Percentiles rank a stretch among this genome's conserved stretches.
These are phyloP conservation scores for Berghia stephanieae DNA, from an alignment of 1,140 invertebrate genomes.

Conservation along the genomic window DNA sequence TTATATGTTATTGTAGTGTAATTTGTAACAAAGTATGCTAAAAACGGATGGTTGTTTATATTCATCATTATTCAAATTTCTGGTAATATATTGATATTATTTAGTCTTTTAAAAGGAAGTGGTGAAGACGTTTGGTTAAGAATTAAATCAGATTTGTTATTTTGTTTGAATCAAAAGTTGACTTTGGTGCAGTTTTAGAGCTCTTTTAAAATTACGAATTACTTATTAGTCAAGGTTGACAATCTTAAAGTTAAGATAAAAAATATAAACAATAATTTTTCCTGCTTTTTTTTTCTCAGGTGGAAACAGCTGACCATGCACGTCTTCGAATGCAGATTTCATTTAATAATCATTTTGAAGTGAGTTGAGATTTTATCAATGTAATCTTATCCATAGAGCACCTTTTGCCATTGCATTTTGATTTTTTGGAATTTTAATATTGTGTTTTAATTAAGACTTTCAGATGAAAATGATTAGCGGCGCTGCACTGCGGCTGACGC, in stretches of 20 bases:
- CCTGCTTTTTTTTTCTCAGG: conserved; percentile 41
- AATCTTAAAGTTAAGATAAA: background rate
- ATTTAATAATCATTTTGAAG: conserved; percentile 63
- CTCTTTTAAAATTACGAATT: background rate
- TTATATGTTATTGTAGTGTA: no score
- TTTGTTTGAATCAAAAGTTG: no score
- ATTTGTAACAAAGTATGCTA: no score
- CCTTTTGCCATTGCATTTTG: conserved; percentile 26
- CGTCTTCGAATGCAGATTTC: conserved; percentile 55
- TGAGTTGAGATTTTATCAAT: conserved; percentile 29
- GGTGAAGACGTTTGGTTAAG: no score
- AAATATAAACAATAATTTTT: background rate
- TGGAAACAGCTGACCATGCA: conserved; percentile 66
- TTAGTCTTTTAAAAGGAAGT: no score
- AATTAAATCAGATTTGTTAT: no score
- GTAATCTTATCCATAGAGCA: background rate
- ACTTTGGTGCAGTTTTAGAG: background rate
- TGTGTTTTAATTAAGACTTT: conserved; percentile 16
- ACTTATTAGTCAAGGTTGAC: background rate
- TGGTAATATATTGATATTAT: background rate
- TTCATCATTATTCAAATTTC: background rate
- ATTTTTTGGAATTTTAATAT: conserved; percentile 22
- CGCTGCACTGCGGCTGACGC: no score
- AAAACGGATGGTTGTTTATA: no score
- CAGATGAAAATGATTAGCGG: no score